Evolutionary conservation across 1,140 invertebrate species (phyloP), one percentile per base, ranked within the genome.

Genomic region (Lepidurus couesii): DNA sequence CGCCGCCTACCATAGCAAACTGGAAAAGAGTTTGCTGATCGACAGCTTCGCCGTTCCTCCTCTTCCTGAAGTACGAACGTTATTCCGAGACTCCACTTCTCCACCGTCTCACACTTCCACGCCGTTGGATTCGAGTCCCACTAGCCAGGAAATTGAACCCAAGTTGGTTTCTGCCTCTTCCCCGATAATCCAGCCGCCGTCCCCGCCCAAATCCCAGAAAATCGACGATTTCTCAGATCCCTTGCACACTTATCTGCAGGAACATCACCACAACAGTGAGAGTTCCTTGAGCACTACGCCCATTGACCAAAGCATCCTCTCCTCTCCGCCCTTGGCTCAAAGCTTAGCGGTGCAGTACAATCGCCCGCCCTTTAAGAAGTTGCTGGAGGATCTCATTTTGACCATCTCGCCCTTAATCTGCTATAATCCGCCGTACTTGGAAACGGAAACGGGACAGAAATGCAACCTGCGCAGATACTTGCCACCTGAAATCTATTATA

Each of bases 21-120:
- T 98, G 6, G 96, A 98, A 86, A 92, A 93, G 82, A 93, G 95
- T 0, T 98, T 96, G 84, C 86, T 98, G 34, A 91, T 94, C 85
- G 95, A 95, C 82, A 90, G 93, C 81, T 91, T 91, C 83, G 91
- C 92, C 0, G 86, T 88, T 75, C 88, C 92, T 6, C 74, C 53
- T 9, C 21, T 65, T 1, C 53, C 53, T 21, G 53, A 65, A 5
- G 21, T 65, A 21, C 53, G 53, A 21, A 65, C 8, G 5, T 65
- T 65, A 21, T 65, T 65, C 21, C 53, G n/a, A 7, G 53, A 65
- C 3, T 65, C 53, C 16, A 21, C 13, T 16, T 65, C 53, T 65
- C 53, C 53, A 0, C 53, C 53, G 16, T 65, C 53, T 7, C 53
- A 65, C 53, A 65, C 53, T 9, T 65, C n/a, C 53, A 16, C 53